Percentiles rank a stretch among this genome's conserved stretches.
These are phyloP conservation scores for Gryllus bimaculatus DNA, from an alignment of 1,140 invertebrate genomes.

Conservation along the genomic window DNA sequence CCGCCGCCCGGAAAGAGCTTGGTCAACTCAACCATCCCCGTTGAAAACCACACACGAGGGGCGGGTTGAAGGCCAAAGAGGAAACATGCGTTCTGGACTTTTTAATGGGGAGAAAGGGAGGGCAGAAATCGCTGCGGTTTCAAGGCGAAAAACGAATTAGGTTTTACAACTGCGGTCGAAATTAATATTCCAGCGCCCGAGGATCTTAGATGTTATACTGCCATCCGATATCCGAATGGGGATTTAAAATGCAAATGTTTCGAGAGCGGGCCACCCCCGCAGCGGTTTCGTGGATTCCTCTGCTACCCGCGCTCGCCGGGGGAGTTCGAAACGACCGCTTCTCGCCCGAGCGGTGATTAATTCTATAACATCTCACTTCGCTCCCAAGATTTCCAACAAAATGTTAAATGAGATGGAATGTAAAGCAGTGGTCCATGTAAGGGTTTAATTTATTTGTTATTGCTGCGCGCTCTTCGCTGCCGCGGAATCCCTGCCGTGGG, in stretches of 20 bases:
- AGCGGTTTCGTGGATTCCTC: no score
- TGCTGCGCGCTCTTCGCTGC: not conserved
- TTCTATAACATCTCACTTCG: not conserved
- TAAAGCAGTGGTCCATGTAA: not conserved
- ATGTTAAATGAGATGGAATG: not conserved
- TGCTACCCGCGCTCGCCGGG: no score
- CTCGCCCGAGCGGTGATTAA: not conserved
- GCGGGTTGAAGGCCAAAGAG: not conserved
- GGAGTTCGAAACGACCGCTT: not conserved
- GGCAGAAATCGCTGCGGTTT: not conserved
- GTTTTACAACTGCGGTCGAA: not conserved
- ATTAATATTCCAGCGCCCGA: not conserved
- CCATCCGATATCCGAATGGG: not conserved
- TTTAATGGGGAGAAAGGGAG: no score
- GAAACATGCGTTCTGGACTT: not conserved
- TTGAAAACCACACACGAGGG: not conserved
- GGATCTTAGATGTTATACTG: not conserved
- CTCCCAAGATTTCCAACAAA: not conserved
- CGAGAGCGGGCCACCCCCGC: no score
- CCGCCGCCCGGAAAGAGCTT: not conserved
- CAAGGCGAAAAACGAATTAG: not conserved
- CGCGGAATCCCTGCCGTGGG: no score
- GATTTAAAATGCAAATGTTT: not conserved
- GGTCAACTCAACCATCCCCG: not conserved
- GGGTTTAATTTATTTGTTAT: slow-evolving; percentile 2